Conservation (phyloP, 1,140 invertebrate genomes). For the Episyrphus balteatus region DNA sequence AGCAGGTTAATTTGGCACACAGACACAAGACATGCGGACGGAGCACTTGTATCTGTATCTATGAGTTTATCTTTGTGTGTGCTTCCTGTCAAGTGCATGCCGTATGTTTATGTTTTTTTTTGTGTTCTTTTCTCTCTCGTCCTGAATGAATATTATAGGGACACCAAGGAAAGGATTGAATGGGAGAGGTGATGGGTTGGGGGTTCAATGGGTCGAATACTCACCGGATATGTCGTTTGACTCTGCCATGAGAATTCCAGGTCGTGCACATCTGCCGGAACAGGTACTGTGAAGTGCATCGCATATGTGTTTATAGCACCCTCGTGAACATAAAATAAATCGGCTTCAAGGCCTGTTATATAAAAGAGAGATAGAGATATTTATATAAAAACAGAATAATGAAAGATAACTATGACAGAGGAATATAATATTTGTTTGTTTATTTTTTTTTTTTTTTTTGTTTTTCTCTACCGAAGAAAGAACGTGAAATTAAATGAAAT, state of each 20-base stretch:
- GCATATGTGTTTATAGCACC: slow-evolving; percentile 84
- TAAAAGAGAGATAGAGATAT: neutral
- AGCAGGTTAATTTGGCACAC: neutral
- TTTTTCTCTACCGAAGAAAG: too few species aligned
- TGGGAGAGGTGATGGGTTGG: neutral
- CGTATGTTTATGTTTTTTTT: neutral
- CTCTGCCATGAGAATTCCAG: slow-evolving; percentile 82
- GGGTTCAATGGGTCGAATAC: slow-evolving; percentile 20
- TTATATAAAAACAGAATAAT: neutral
- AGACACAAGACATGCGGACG: neutral
- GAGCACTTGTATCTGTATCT: too few species aligned
- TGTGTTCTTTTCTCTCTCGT: neutral
- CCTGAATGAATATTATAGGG: too few species aligned
- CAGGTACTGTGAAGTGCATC: slow-evolving; percentile 73
- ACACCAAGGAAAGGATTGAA: too few species aligned
- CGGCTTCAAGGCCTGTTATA: slow-evolving; percentile 62
- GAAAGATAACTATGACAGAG: too few species aligned
- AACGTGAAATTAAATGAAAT: too few species aligned
- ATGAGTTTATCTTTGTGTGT: too few species aligned
- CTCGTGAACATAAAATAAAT: slow-evolving; percentile 77
- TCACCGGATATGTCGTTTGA: slow-evolving; percentile 61
- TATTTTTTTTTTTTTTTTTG: too few species aligned
- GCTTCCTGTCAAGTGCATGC: too few species aligned
- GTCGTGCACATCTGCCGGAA: slow-evolving; percentile 67
- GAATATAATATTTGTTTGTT: too few species aligned